Evolutionary conservation across 2,888 invertebrate species (phyloP).

Genomic region (Lasioglossum zephyrum): DNA sequence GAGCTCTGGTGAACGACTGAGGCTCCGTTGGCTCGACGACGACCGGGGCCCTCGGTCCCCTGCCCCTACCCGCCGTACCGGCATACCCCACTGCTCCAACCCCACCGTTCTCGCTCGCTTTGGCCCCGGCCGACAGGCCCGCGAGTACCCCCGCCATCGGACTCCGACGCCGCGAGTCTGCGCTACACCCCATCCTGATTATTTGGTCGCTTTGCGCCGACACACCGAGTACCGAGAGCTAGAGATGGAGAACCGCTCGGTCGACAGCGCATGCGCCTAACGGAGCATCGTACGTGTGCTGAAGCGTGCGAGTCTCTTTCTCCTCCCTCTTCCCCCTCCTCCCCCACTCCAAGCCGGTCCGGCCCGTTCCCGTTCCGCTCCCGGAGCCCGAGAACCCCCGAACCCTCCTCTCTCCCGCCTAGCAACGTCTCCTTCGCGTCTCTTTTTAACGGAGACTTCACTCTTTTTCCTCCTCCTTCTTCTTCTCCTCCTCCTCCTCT

Average conservation of each 20-base stretch:
- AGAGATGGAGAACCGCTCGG: conserved; percentile 62
- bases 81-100: conserved; percentile 3
- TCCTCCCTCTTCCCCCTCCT: conserved; percentile 15
- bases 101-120: neutral
- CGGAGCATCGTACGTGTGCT: conserved; percentile 68
- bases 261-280: conserved; percentile 72
- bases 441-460: conserved; percentile 42
- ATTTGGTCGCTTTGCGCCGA: conserved; percentile 58
- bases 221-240: neutral
- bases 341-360: neutral
- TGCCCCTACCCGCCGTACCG: neutral
- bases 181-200: conserved; percentile 63
- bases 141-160: conserved; percentile 22
- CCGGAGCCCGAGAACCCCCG: neutral
- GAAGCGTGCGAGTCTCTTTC: conserved; percentile 40
- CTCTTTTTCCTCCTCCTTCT: conserved; percentile 17
- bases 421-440: conserved; percentile 18
- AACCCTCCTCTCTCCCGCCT: neutral
- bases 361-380: conserved; percentile 3
- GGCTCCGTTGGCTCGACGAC: conserved; percentile 73
- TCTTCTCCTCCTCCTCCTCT: neutral
- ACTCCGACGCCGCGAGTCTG: neutral
- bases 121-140: conserved; percentile 47
- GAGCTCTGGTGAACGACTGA: conserved; percentile 81
- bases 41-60: conserved; percentile 62